Conservation (phyloP, 1,140 invertebrate genomes). For the Neodiprion pinetum region DNA sequence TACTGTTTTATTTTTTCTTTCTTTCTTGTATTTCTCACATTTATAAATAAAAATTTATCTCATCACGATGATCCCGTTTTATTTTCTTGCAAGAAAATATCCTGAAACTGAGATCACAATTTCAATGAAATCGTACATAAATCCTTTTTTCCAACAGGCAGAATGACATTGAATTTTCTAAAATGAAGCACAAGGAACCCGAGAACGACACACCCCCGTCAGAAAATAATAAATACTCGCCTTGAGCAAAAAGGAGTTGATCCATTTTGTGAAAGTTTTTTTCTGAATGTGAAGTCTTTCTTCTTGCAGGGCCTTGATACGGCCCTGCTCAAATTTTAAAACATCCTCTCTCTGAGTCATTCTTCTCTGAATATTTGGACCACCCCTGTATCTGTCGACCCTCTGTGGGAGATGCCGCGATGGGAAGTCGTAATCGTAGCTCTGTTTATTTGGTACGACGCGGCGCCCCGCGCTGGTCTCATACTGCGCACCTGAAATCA, state of each 20-base stretch:
- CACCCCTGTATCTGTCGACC: conserved; percentile 43
- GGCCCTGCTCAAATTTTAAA: conserved; percentile 93
- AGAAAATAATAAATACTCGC: conserved; percentile 61
- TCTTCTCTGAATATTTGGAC: conserved; percentile 64
- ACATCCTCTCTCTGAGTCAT: conserved; percentile 91
- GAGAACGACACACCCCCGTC: background rate
- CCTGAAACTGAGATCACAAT: no score
- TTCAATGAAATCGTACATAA: no score
- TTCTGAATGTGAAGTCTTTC: conserved; percentile 98
- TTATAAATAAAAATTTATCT: background rate
- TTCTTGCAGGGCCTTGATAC: conserved; percentile 95
- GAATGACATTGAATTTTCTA: no score
- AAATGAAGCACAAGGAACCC: no score
- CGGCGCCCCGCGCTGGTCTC: conserved; percentile 71
- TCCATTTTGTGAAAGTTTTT: conserved; percentile 99
- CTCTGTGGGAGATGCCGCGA: conserved; percentile 32
- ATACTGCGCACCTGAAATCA: conserved; percentile 70
- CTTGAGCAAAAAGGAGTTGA: conserved; percentile 98
- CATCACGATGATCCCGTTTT: no score
- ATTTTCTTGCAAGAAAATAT: no score
- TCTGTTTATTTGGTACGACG: conserved; percentile 50
- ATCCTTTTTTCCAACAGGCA: no score
- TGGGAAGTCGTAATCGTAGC: conserved; percentile 31
- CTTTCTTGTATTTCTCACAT: conserved; percentile 11
- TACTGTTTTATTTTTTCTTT: conserved; percentile 3